Evolutionary conservation across 2,113 vertebrate species (phyloP).

Genomic region (Notarius lentiginosus): DNA sequence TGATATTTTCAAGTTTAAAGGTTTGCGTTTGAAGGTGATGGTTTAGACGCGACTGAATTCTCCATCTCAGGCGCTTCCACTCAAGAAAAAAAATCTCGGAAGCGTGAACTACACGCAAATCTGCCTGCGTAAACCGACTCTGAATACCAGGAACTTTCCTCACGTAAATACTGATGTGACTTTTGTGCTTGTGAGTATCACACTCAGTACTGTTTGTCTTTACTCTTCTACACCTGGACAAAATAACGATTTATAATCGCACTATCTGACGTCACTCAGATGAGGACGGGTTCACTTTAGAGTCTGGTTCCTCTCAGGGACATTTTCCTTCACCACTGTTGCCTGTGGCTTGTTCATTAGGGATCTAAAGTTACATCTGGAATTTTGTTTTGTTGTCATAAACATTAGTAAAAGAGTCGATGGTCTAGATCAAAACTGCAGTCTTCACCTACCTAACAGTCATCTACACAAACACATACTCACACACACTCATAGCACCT

Average conservation of each 20-base stretch:
- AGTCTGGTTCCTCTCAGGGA: background rate
- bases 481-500: slow-evolving; percentile 12
- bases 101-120: background rate
- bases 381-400: background rate
- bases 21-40: background rate
- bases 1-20: background rate
- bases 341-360: background rate
- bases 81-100: background rate
- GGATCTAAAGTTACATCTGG: background rate
- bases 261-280: background rate
- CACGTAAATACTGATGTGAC: background rate
- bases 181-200: background rate
- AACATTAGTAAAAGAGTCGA: background rate
- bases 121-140: background rate
- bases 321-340: background rate
- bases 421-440: background rate
- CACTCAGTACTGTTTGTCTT: too few species aligned
- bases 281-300: background rate
- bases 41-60: background rate
- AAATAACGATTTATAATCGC: background rate
- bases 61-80: background rate
- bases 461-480: slow-evolving; percentile 17
- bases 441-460: background rate
- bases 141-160: background rate
- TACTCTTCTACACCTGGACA: too few species aligned